Evolutionary conservation across 92 coral and sea anemone genomes (phyloP).

Genomic region (Phenganax stokvisi): DNA sequence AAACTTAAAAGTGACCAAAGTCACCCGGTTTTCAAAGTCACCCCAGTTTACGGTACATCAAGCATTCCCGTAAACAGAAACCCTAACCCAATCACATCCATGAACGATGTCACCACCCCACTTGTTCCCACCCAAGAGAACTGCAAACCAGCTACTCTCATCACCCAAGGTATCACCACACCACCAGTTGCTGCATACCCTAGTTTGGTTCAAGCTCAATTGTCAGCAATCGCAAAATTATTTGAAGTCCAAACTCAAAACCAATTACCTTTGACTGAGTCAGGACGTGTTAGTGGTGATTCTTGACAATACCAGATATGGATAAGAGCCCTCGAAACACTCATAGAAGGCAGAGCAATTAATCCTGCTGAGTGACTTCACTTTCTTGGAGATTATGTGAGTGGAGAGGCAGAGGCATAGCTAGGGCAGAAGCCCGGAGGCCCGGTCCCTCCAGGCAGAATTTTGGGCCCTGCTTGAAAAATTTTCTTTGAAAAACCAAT

Average conservation of each 20-base stretch:
- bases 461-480: too few relatives aligned
- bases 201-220: neutral
- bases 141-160: neutral
- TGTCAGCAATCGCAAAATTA: constrained; percentile 2
- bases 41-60: too few relatives aligned
- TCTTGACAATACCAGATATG: constrained; percentile 46
- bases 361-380: constrained; percentile 47
- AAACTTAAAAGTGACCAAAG: too few relatives aligned
- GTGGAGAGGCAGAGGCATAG: constrained; percentile 28
- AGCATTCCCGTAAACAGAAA: too few relatives aligned
- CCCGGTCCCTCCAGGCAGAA: too few relatives aligned
- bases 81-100: neutral
- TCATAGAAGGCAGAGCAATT: constrained; percentile 48
- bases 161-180: neutral
- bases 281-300: constrained; percentile 52
- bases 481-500: too few relatives aligned
- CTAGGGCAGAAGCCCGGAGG: too few relatives aligned
- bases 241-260: constrained; percentile 38
- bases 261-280: constrained; percentile 47
- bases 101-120: constrained; percentile 16
- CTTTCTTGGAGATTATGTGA: constrained; percentile 50
- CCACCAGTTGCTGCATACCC: neutral
- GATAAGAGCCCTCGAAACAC: constrained; percentile 52
- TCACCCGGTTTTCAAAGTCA: too few relatives aligned
- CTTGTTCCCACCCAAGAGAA: neutral